phyloP scores from a whole-genome alignment of 2,113 vertebrate species.

The Orycteropus afer region DNA sequence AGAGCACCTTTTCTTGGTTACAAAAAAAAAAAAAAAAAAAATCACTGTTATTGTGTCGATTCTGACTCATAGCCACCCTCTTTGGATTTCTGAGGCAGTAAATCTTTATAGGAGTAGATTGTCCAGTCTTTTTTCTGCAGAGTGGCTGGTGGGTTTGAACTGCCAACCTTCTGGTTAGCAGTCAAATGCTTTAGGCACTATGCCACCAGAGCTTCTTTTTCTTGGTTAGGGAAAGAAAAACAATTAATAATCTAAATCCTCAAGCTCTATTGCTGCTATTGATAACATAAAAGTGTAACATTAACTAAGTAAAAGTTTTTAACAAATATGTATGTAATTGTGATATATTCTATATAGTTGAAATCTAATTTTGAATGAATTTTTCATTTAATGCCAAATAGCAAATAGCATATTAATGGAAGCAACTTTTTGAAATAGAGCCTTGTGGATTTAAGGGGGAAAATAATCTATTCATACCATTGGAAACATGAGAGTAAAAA shows the following conservation, averaged over 20 bases:
- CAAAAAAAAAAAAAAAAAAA: too few relatives aligned
- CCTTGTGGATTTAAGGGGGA: background rate
- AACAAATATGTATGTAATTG: background rate
- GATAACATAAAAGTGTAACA: constrained; percentile 23
- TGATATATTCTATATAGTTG: constrained; percentile 21
- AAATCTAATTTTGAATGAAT: constrained; percentile 53
- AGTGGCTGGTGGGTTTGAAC: too few relatives aligned
- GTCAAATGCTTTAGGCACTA: too few relatives aligned
- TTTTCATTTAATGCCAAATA: constrained; percentile 39
- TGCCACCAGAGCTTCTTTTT: too few relatives aligned
- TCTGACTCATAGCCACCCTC: too few relatives aligned
- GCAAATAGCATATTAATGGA: background rate
- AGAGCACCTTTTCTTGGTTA: too few relatives aligned
- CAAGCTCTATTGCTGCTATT: background rate
- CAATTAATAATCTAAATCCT: background rate
- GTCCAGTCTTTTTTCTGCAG: too few relatives aligned
- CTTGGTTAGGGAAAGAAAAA: constrained; percentile 13
- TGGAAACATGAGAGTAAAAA: constrained; percentile 47
- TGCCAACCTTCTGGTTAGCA: too few relatives aligned
- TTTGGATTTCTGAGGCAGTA: too few relatives aligned
- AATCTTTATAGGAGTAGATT: too few relatives aligned
- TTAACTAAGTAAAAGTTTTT: constrained; percentile 25
- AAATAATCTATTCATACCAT: background rate
- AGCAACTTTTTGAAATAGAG: constrained; percentile 9
- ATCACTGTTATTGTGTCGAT: too few relatives aligned